These are phyloP conservation scores for Mormyrus lacerda DNA, from an alignment of 2,113 vertebrate genomes.

Conservation along the genomic window DNA sequence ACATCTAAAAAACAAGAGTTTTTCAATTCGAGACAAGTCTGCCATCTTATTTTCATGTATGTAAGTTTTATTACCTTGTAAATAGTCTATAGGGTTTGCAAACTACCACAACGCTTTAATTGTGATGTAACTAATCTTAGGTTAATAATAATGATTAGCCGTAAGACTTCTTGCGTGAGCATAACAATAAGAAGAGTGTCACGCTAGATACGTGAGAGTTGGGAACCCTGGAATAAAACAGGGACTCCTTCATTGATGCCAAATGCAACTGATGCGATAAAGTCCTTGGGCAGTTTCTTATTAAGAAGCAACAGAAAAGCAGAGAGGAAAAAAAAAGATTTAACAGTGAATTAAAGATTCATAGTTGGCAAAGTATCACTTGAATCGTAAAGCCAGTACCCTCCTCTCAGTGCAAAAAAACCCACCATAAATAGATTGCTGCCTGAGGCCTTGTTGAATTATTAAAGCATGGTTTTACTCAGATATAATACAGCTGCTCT, in stretches of 20 bases:
- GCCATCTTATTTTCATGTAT: background rate
- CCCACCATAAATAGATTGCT: background rate
- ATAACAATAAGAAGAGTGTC: background rate
- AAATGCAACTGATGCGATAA: background rate
- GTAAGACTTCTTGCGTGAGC: background rate
- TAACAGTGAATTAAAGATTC: conserved; percentile 13
- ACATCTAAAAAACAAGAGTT: background rate
- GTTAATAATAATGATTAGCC: background rate
- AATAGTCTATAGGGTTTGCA: background rate
- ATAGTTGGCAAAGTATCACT: conserved; percentile 3
- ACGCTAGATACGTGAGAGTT: background rate
- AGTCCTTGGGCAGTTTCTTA: background rate
- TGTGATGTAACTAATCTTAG: background rate
- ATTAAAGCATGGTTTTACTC: background rate
- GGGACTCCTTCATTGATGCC: background rate
- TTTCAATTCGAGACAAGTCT: background rate
- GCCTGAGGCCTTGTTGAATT: conserved; percentile 14
- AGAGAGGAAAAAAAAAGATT: background rate
- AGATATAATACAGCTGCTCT: background rate
- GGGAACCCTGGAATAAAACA: background rate
- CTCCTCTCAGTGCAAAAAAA: background rate
- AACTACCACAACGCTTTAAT: background rate
- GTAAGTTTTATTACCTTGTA: background rate
- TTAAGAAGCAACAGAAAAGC: background rate
- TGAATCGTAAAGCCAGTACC: background rate